Evolutionary conservation across 2,888 invertebrate genomes (phyloP).

Genomic region (Metallyticus violacea): DNA sequence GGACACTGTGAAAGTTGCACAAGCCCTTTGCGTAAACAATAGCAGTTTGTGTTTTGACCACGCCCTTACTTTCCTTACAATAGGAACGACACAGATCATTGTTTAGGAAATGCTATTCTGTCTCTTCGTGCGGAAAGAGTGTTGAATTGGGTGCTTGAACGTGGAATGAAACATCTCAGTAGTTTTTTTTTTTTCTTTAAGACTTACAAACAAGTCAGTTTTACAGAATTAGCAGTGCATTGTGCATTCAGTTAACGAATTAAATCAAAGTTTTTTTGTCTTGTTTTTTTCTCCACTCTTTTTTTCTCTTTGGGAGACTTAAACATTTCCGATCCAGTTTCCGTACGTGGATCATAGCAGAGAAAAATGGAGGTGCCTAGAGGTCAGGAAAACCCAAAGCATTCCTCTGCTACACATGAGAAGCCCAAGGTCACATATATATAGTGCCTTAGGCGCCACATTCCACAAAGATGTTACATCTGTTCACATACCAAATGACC

Average conservation of each 20-base stretch:
- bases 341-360: too few species aligned
- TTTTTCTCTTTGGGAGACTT: not conserved
- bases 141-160: too few species aligned
- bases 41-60: not conserved
- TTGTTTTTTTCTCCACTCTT: too few species aligned
- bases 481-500: not conserved
- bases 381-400: not conserved
- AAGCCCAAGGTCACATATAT: not conserved
- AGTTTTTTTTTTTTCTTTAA: too few species aligned
- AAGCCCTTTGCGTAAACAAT: not conserved
- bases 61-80: not conserved
- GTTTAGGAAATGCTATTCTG: too few species aligned
- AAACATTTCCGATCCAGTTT: not conserved
- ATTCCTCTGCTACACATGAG: not conserved
- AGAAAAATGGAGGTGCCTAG: not conserved
- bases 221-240: too few species aligned
- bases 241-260: too few species aligned
- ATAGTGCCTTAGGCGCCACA: not conserved
- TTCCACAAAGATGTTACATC: not conserved
- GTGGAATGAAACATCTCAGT: too few species aligned
- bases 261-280: too few species aligned
- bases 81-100: too few species aligned
- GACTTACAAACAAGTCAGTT: too few species aligned
- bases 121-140: too few species aligned
- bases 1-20: not conserved